Evolutionary conservation across 2,797 vertebrate genomes (phyloP).

Genomic region (Falco rusticolus): DNA sequence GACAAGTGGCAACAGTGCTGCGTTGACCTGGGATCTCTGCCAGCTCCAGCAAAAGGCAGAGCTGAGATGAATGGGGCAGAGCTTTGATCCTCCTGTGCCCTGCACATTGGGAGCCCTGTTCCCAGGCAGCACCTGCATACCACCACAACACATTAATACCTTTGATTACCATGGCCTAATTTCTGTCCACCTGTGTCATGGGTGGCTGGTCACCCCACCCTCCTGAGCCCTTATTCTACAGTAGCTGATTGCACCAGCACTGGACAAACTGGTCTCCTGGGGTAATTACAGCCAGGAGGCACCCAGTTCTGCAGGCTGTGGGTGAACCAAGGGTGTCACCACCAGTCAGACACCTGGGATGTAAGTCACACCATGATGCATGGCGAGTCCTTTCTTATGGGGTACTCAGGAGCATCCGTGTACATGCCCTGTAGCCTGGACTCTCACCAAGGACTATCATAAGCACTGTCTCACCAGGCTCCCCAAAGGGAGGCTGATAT

Average conservation of each 20-base stretch:
- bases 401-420: not conserved
- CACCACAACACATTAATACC: not conserved
- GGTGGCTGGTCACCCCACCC: constrained; percentile 10
- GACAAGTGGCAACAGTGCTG: not conserved
- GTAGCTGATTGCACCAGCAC: not conserved
- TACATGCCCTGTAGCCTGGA: not conserved
- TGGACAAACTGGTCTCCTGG: constrained; percentile 31
- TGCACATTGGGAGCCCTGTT: not conserved
- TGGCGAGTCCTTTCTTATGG: not conserved
- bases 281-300: not conserved
- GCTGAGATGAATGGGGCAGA: not conserved
- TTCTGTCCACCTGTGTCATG: constrained; percentile 33
- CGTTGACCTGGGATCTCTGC: not conserved
- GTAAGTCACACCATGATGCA: not conserved
- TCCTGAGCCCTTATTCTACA: not conserved
- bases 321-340: not conserved
- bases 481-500: not conserved
- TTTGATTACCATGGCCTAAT: constrained; percentile 1
- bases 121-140: not conserved
- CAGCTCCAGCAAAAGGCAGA: not conserved
- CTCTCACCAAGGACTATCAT: not conserved
- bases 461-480: accelerated
- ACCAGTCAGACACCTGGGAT: not conserved
- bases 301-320: not conserved
- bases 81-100: not conserved